Conservation (phyloP, 2,888 invertebrate species). For the Carpatolechia fugitivella region DNA sequence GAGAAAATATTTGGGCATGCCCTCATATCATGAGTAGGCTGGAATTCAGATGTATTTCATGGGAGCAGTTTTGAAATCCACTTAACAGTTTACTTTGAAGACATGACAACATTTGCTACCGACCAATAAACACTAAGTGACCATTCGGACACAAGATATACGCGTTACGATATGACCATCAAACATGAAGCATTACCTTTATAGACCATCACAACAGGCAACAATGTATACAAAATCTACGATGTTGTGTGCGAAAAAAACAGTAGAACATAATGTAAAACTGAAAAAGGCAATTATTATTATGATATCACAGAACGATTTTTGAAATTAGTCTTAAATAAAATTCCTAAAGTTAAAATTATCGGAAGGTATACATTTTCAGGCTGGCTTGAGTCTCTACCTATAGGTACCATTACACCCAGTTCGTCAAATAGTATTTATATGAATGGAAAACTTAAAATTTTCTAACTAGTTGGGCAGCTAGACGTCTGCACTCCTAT, state of each 20-base stretch:
- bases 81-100: neutral
- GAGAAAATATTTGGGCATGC: neutral
- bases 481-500: conserved; percentile 21
- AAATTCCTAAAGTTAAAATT: no score
- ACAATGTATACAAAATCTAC: no score
- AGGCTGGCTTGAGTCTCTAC: no score
- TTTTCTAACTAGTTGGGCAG: conserved; percentile 4
- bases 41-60: neutral
- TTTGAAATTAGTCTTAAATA: no score
- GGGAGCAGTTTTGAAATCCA: neutral
- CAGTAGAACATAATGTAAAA: no score
- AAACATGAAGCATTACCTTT: neutral
- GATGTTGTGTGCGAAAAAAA: no score
- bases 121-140: neutral
- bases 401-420: no score
- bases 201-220: neutral
- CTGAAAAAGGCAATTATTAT: no score
- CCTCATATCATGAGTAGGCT: neutral
- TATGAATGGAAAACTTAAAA: neutral
- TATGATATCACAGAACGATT: no score
- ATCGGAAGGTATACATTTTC: no score
- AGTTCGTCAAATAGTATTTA: no score
- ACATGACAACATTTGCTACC: neutral
- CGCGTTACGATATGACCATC: neutral
- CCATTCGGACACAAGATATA: neutral